phyloP scores from a whole-genome alignment of 2,797 vertebrate species.

The Sciaenops ocellatus region DNA sequence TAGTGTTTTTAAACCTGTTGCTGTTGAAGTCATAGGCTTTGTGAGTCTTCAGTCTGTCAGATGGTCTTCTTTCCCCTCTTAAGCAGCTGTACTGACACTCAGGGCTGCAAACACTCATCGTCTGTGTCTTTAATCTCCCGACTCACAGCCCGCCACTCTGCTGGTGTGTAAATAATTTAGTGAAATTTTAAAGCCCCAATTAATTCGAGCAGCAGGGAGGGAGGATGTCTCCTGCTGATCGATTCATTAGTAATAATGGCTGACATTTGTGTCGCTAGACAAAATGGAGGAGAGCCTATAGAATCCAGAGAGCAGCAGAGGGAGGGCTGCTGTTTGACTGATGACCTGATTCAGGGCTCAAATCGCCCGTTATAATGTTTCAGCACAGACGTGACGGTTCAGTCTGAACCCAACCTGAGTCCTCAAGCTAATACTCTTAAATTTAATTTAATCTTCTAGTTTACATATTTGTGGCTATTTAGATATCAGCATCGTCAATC shows the following conservation, averaged over 20 bases:
- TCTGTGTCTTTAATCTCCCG: conserved; percentile 66
- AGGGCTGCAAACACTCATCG: conserved; percentile 4
- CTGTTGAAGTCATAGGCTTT: background rate
- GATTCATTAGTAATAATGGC: conserved; percentile 83
- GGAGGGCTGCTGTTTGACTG: conserved; percentile 1
- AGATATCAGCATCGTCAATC: no score
- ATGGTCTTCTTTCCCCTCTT: background rate
- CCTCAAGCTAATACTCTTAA: background rate
- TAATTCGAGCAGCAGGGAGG: conserved; percentile 81
- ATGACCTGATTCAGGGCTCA: background rate
- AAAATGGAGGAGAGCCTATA: conserved; percentile 55
- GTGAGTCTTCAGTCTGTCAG: background rate
- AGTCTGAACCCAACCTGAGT: background rate
- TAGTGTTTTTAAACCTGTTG: background rate
- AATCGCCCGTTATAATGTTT: background rate
- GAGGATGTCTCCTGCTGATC: conserved; percentile 78
- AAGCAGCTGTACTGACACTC: background rate
- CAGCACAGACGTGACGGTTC: background rate
- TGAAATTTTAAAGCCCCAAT: conserved; percentile 82
- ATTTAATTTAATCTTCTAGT: background rate
- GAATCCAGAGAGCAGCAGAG: conserved; percentile 19
- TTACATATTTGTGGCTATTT: no score
- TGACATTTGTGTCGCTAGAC: conserved; percentile 81
- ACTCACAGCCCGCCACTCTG: conserved; percentile 50
- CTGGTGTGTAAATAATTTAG: conserved; percentile 86